Evolutionary conservation across 2,797 vertebrate genomes (phyloP), one percentile per base, ranked within the genome.

Genomic region (Mus minutoides): DNA sequence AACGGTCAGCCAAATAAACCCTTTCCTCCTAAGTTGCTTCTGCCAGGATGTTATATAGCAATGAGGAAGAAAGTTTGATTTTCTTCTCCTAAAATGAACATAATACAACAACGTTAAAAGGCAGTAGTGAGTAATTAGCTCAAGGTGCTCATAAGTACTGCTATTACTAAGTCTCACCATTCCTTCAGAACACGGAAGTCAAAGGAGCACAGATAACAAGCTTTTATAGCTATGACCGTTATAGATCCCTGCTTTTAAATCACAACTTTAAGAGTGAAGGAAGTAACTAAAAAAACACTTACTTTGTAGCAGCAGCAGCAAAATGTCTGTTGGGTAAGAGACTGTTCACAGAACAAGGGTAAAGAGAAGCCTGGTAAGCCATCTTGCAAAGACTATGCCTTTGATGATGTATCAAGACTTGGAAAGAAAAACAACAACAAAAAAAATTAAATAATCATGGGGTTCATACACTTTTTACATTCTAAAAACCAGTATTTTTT

Each of bases 261-360:
- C 31, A 67, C 80, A 92, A 58, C 21, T 91, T 93, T 90, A 83
- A 76, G 2, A 94, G 13, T n/a, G 92, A 88, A 80, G 40, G 6
- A 97, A 97, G 46, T 64, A 80, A 52, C 60, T 17, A n/a, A 77
- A 91, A 26, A 87, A 13, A 73, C 85, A 98, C 98, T 98, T 98
- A 99, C 99, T 95, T 98, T 17, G 87, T 52, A 73, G 94, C 77
- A 26, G 60, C 75, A 82, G 97, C 96, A 43, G 98, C 98, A 77
- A 97, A 99, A 76, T 83, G 9, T 97, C 98, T 98, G 21, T 0
- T 64, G 16, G 86, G 37, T 60, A 86, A 88, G 0, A 56, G 86
- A 73, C 96, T 4, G 52, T 54, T 96, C 71, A 80, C 2, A 88
- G 58, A 29, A 34, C 92, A 91, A n/a, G 94, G 79, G 93, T 52